Base-by-base conservation (phyloP, 2,888 invertebrate species). In the Sericinus montela region DNA sequence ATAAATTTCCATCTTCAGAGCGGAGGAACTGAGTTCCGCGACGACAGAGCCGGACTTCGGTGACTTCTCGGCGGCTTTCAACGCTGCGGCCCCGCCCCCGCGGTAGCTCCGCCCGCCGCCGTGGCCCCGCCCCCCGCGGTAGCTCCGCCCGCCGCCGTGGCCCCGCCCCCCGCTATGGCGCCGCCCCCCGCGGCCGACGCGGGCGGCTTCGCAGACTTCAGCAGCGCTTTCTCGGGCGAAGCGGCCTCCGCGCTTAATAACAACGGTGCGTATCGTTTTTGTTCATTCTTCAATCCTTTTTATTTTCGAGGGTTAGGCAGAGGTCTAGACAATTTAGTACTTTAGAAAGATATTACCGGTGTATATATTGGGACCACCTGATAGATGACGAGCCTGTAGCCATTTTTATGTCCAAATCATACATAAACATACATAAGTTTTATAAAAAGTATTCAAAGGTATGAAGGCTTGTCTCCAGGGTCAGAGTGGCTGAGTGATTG, bases 171-270 rank as follows among this genome's bases (percentile, higher is more conserved):
- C 30, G n/a, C 30, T 2, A n/a, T 10, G n/a, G 52, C 56, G 15
- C 65, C 52, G 4, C 38, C 63, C 40, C 38, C 57, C 41, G 39
- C 54, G 15, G 55, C 68, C 1, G 43, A 62, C 7, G 35, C 59
- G 1, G 51, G 32, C 58, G 94, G 94, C 56, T 96, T 96, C 79
- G 96, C 95, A 0, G 96, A 96, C 81, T 96, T 96, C 75, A 90
- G 90, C 53, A 92, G 92, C 37, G 95, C 95, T 7, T 96, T 95
- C 78, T 69, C 52, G 2, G 60, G 47, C 6, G 35, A 35, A 3
- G 6, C 14, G 7, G 16, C 16, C 1, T 32, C 49, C 13, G 3
- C 13, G 25, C 23, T 16, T 8, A 15, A 8, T n/a, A 43, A 25
- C 13, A 42, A 19, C 13, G 14, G 15, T 28, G 19, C 7, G 25